Evolutionary conservation across 2,797 vertebrate species (phyloP), one percentile per base, ranked within the genome.

Genomic region (Heteromormyrus szaboi): DNA sequence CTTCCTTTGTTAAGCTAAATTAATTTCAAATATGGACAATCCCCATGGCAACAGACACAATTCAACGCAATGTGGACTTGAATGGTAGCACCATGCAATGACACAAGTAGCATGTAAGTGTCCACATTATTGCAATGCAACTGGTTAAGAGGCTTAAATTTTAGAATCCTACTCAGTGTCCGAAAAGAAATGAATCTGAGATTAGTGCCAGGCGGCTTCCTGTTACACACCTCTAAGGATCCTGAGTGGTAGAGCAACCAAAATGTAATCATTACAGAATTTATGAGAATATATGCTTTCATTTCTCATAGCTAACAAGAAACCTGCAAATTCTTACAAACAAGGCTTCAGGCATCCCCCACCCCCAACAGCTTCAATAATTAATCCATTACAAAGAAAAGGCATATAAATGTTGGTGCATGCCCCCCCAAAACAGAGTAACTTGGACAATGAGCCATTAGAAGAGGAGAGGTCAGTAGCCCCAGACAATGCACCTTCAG

Each of bases 401-500:
- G 4, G 17, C 65, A 72, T 72, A 14, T 44, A 79, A 44, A 79
- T 44, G 37, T n/a, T 79, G 72, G 33, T 44, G 14, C 37, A 79
- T n/a, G n/a, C 17, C 37, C 14, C 72, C 37, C 33, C 44, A 37
- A 79, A 79, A 79, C 11, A 0, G 72, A 79, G 37, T 1, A 19
- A 79, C 33, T 79, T 19, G 72, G 72, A 79, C 72, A 79, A 19
- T n/a, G 17, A 41, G 17, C 17, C 72, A 44, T 44, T 79, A 44
- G 33, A 44, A 79, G 37, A 41, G 72, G 14, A 79, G 33, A 79
- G 72, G 72, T 46, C 46, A 84, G 44, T 25, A 84, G 81, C 2
- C 37, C 14, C 54, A 65, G 53, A 86, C 33, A 65, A 87, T n/a
- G 54, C 54, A 62, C 79, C 62, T 33, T 37, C 85, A 90, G 87